Conservation (phyloP, 2,113 vertebrate genomes). For the Tupaia tana region DNA sequence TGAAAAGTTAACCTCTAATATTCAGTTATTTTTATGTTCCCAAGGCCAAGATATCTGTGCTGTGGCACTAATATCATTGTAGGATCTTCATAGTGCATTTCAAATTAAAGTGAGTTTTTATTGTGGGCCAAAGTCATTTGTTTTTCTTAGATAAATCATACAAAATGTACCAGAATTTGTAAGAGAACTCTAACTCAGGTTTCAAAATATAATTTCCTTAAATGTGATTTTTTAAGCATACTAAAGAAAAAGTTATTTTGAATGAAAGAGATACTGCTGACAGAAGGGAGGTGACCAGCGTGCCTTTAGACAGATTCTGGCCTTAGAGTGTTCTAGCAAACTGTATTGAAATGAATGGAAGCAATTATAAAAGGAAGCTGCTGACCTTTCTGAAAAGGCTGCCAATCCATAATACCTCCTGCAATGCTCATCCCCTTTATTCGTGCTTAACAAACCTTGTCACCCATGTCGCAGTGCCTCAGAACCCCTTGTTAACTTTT, state of each 20-base stretch:
- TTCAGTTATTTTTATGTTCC: not conserved
- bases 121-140: not conserved
- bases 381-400: constrained; percentile 85
- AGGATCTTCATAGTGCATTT: not conserved
- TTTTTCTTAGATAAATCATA: not conserved
- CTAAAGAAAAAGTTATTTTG: constrained; percentile 44
- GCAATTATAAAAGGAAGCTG: constrained; percentile 79
- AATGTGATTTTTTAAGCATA: not conserved
- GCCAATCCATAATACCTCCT: constrained; percentile 82
- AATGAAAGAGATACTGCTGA: constrained; percentile 55
- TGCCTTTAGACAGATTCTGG: constrained; percentile 68
- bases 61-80: not conserved
- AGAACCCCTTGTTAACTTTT: constrained; percentile 83
- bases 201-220: constrained; percentile 11
- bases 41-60: not conserved
- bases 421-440: constrained; percentile 81
- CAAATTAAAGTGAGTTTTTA: constrained; percentile 17
- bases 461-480: constrained; percentile 79
- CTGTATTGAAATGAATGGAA: constrained; percentile 78
- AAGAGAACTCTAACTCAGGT: not conserved
- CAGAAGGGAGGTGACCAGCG: not conserved
- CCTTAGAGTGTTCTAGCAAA: constrained; percentile 56
- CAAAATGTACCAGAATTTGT: not conserved
- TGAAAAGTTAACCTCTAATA: not conserved
- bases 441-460: constrained; percentile 85